Evolutionary conservation across 2,888 invertebrate species (phyloP).

Genomic region (Hirudinaria manillensis): DNA sequence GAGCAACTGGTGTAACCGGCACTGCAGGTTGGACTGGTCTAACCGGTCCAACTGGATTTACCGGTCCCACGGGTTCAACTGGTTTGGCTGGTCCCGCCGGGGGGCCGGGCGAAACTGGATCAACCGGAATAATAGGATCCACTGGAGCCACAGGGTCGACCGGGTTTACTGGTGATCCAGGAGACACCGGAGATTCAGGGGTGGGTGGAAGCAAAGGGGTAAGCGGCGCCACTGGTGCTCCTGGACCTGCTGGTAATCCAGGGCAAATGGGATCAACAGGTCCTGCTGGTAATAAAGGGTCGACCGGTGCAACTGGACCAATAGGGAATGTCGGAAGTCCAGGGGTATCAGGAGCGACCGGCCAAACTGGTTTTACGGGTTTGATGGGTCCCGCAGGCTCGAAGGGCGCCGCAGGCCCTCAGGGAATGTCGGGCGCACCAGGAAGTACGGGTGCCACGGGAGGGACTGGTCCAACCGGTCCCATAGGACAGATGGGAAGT

Average conservation of each 20-base stretch:
- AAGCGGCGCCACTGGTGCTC: not conserved
- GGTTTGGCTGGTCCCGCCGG: conserved; percentile 7
- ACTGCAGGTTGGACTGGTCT: conserved; percentile 29
- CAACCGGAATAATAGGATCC: conserved; percentile 2
- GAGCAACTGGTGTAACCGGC: conserved; percentile 25
- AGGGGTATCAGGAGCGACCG: conserved; percentile 4
- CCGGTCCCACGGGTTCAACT: conserved; percentile 16
- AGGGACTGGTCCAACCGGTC: not conserved
- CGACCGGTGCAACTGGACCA: not conserved
- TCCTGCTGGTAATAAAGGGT: not conserved
- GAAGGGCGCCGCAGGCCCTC: conserved; percentile 10
- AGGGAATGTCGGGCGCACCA: conserved; percentile 40
- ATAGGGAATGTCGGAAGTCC: conserved; percentile 14
- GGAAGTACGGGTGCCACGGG: conserved; percentile 42
- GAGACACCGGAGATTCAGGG: conserved; percentile 12
- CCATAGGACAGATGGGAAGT: not conserved
- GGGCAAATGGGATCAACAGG: conserved; percentile 1
- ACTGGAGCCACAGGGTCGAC: not conserved
- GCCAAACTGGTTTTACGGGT: conserved; percentile 17
- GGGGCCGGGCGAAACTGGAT: conserved; percentile 10
- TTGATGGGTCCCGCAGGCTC: conserved; percentile 4
- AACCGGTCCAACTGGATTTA: conserved; percentile 18
- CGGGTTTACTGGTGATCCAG: conserved; percentile 18
- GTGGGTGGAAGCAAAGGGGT: not conserved
- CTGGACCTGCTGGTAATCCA: conserved; percentile 15